A percentile compares a stretch with the other conserved stretches of the same genome.
Evolutionary conservation across 2,113 vertebrate genomes (phyloP).

Genomic region (Calyptommatus sinebrachiatus): DNA sequence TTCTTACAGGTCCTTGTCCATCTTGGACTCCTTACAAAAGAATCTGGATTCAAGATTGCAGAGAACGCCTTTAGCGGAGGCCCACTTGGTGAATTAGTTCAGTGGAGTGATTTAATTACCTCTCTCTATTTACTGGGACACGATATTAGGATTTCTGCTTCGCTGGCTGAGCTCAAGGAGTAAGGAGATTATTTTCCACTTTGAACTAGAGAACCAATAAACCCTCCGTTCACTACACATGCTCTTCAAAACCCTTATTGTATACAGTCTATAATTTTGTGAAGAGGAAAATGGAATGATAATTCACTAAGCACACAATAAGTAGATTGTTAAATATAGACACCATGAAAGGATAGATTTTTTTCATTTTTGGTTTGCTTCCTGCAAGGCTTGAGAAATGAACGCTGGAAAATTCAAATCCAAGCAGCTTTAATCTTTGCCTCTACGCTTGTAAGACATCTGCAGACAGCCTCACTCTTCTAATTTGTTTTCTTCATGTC

Average conservation of each 20-base stretch:
- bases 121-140: conserved; percentile 97
- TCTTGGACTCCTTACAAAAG: conserved; percentile 95
- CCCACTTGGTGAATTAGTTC: conserved; percentile 94
- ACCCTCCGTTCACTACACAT: conserved; percentile 52
- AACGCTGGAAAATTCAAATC: conserved; percentile 65
- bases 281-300: conserved; percentile 68
- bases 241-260: conserved; percentile 63
- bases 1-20: conserved; percentile 89
- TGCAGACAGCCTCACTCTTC: conserved; percentile 50
- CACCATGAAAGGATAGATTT: conserved; percentile 66
- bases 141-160: conserved; percentile 94
- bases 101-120: conserved; percentile 99
- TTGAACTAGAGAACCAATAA: conserved; percentile 62
- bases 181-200: conserved; percentile 82
- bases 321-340: conserved; percentile 73
- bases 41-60: conserved; percentile 99
- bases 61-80: conserved; percentile 98
- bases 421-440: conserved; percentile 67
- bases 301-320: conserved; percentile 74
- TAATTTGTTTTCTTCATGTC: conserved; percentile 49
- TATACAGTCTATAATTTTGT: conserved; percentile 67
- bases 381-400: conserved; percentile 70
- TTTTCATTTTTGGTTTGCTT: conserved; percentile 68
- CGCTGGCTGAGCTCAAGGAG: conserved; percentile 98
- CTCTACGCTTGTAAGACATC: conserved; percentile 69